Evolutionary conservation across 1,140 invertebrate species (phyloP), one percentile per base, ranked within the genome.

Genomic region (Agrilus planipennis): DNA sequence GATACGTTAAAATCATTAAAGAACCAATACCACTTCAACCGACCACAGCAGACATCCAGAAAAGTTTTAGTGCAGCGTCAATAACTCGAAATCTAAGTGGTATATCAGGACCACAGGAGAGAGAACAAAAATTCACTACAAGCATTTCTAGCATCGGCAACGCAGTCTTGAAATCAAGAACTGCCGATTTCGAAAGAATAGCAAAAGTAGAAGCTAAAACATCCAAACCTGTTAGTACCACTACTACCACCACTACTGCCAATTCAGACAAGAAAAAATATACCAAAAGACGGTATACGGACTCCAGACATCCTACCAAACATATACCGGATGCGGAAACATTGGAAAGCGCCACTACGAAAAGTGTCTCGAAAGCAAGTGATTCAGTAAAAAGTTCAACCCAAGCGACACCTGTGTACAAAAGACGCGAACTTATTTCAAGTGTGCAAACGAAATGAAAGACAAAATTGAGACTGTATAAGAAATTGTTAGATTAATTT

Each of bases 381-480:
- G 54, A 47, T 43, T 40, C 21, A 45, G 53, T 9, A 16, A 17
- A 39, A 9, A 46, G 55, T 1, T 42, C 52, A 11, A 47, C 51
- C 6, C 43, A 54, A 16, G 6, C 48, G 50, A 18, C 66, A 62
- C 21, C 70, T 71, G 70, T 84, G 2, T 87, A 84, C 70, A 87
- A 87, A 60, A 68, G 84, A 29, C 73, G 80, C 34, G 82, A 87
- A 58, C 62, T 88, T 18, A 88, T 87, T 51, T 79, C 84, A 3
- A 86, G 82, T 58, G 77, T 79, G 37, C 76, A 74, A 10, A 45
- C 50, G 16, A 55, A 58, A 29, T 59, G 17, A 39, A 5, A 34
- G n/a, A 25, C 11, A 6, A 25, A 25, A 6, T 25, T 25, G 22
- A 6, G 5, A 25, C 22, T 25, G 5, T 25, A 25, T 25, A n/a